Base-by-base conservation (phyloP, 2,797 vertebrate genomes). In the Capromys pilorides region DNA sequence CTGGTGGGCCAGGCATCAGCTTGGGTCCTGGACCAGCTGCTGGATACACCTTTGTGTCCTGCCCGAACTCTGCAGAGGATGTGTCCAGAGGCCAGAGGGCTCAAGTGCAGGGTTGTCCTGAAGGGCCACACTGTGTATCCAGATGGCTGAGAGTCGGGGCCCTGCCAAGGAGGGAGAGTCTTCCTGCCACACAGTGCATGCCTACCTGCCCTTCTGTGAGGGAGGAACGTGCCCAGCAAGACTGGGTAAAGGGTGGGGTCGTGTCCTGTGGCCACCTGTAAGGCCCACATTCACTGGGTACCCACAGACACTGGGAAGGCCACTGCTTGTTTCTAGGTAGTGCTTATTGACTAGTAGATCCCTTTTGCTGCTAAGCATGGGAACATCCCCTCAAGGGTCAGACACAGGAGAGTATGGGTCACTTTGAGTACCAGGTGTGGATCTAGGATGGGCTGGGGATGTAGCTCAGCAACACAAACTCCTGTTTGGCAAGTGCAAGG, bases 191-290 rank as follows among this genome's bases (percentile, higher is more conserved):
- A 19, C 9, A 24, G 78, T 49, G 28, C 28, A 1, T 39, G 41
- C 75, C 69, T 14, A 5, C 49, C 36, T 59, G 26, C 13, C 19
- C 6, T 13, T 28, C 61, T 39, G 0, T 24, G 10, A 11, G 31
- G 39, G 24, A 57, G 7, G 22, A 26, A 2, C 2, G 0, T 1
- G 33, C 1, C 0, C 10, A 59, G 66, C 71, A 31, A 77, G 8
- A 22, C 39, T 1, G 14, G 2, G 54, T 1, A 0, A 0, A 6
- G 4, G 41, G 26, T 8, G 22, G 49, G 39, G 31, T n/a, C 69
- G 9, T 62, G 41, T 45, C 41, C 49, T 19, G 6, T 6, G 61
- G 71, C 24, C 21, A 26, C 81, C 54, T 90, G 61, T 45, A 39
- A 87, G 89, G 26, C 39, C 21, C 11, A 62, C 16, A 2, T 61